Evolutionary conservation across 2,797 vertebrate species (phyloP), one percentile per base, ranked within the genome.

Genomic region (Enteromius fasciolatus): DNA sequence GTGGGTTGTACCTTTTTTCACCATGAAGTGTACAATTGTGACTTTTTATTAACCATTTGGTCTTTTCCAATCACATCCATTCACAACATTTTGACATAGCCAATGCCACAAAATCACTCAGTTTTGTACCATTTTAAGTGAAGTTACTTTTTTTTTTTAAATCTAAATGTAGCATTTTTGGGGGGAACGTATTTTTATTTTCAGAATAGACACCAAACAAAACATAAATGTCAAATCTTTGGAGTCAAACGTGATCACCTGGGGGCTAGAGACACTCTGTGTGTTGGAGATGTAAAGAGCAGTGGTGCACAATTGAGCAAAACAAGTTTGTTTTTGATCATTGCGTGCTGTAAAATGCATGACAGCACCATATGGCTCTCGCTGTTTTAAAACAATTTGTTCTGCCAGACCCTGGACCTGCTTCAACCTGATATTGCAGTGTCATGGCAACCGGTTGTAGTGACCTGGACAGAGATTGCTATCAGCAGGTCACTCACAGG

Each of bases 391-490:
- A 91, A 90, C 87, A 85, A 87, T 92, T 91, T 93, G 92, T 91
- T 85, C 89, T 87, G 79, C 82, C 85, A 89, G 89, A 86, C 82
- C 83, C 87, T 83, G 89, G 81, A 86, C 87, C 86, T 88, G 88
- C 75, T 86, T 89, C 88, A 92, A 95, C 92, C 92, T 90, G 94
- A 95, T 93, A 94, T 91, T 90, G 89, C 87, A 93, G 91, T 90
- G 85, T 93, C 93, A 94, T 88, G 92, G 94, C 90, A 95, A 95
- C 95, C 82, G 66, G 84, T 86, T 73, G 74, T 86, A 61, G 85
- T 77, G 89, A 92, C 90, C 92, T 90, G 88, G 73, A 84, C 80
- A 88, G 25, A 50, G 73, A 88, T 84, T 84, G 67, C 72, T 72
- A 87, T 88, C 75, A 83, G 86, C 83, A 89, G 73, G 67, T 85